A percentile compares a stretch with the other conserved stretches of the same genome.
Evolutionary conservation across 2,113 vertebrate genomes (phyloP).

Genomic region (Chionomys nivalis): DNA sequence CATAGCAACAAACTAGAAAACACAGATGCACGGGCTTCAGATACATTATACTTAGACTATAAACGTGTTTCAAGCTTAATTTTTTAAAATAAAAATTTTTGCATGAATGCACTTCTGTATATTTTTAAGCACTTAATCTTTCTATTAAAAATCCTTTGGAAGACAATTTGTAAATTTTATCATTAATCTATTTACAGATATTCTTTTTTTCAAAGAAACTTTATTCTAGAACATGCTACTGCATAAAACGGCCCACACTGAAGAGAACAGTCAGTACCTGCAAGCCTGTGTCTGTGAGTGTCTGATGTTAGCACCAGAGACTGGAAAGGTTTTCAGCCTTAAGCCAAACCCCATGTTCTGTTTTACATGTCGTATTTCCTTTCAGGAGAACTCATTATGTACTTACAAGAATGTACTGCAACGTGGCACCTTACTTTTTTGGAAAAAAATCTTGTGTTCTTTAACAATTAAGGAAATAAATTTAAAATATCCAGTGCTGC

Average conservation of each 20-base stretch:
- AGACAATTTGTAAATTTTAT: slow-evolving; percentile 68
- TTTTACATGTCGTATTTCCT: slow-evolving; percentile 64
- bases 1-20: slow-evolving; percentile 27
- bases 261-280: slow-evolving; percentile 41
- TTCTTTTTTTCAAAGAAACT: slow-evolving; percentile 66
- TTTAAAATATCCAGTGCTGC: slow-evolving; percentile 84
- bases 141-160: slow-evolving; percentile 21
- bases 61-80: slow-evolving; percentile 36
- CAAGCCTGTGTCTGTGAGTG: slow-evolving; percentile 12
- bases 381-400: slow-evolving; percentile 81
- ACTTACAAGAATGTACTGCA: slow-evolving; percentile 81
- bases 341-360: neutral
- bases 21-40: slow-evolving; percentile 46
- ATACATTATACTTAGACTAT: slow-evolving; percentile 34
- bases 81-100: slow-evolving; percentile 13
- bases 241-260: slow-evolving; percentile 40
- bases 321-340: slow-evolving; percentile 60
- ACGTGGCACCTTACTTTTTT: slow-evolving; percentile 87
- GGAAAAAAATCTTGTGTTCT: slow-evolving; percentile 86
- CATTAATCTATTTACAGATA: slow-evolving; percentile 60
- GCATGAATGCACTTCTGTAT: slow-evolving; percentile 60
- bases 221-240: slow-evolving; percentile 53
- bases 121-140: slow-evolving; percentile 34
- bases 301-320: slow-evolving; percentile 59
- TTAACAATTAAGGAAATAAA: slow-evolving; percentile 74